These are phyloP conservation scores for Drosophila truncata DNA, from an alignment of 1,140 invertebrate genomes.

Conservation along the genomic window DNA sequence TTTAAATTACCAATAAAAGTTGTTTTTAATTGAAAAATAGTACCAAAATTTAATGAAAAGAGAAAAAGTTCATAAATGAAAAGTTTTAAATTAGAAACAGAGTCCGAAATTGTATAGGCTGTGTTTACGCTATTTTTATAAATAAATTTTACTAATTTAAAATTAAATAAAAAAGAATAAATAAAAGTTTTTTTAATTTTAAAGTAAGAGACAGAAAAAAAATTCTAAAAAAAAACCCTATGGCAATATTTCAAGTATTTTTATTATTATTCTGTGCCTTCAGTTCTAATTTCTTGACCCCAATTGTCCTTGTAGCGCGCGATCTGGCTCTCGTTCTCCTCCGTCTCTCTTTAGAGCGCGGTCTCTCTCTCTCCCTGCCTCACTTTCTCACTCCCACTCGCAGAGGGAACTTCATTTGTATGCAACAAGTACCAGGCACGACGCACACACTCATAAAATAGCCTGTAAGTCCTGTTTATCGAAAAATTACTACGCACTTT, in stretches of 20 bases:
- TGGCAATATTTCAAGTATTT: not conserved
- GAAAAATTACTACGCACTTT: conserved; percentile 53
- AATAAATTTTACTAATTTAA: no score
- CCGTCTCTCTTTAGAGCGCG: not conserved
- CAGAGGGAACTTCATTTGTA: conserved; percentile 60
- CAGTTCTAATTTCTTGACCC: not conserved
- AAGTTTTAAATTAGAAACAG: no score
- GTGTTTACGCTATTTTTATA: no score
- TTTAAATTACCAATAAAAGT: no score
- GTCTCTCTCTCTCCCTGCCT: not conserved
- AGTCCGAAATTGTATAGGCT: no score
- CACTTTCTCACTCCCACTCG: conserved; percentile 34
- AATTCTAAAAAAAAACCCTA: not conserved
- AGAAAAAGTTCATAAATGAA: no score
- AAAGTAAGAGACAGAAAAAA: no score
- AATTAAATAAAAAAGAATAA: no score
- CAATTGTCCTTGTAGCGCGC: conserved; percentile 3
- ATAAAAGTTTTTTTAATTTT: no score
- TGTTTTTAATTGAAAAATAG: no score
- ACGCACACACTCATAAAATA: conserved; percentile 15
- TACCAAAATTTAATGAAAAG: no score
- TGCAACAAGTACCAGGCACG: conserved; percentile 65
- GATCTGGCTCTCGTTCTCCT: conserved; percentile 7
- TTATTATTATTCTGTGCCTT: not conserved
- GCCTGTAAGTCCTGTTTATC: conserved; percentile 55